A percentile compares a stretch with the other conserved stretches of the same genome.
These are phyloP conservation scores for Falco rusticolus DNA, from an alignment of 2,797 vertebrate species.

Conservation along the genomic window DNA sequence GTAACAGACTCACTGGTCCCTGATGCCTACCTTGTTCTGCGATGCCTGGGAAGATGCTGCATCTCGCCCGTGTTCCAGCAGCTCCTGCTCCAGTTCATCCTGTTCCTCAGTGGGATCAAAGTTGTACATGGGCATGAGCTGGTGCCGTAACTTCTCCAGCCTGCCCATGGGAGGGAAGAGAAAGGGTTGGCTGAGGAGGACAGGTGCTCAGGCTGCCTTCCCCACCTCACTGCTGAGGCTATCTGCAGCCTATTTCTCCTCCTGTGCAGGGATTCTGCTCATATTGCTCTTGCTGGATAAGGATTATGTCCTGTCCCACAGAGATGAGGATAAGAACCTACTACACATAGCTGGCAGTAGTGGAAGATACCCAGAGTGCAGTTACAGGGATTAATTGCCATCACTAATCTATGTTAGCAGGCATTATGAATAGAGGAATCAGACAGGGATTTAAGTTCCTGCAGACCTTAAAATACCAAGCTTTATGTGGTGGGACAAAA, in stretches of 20 bases:
- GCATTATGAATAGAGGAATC: background rate
- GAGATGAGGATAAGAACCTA: background rate
- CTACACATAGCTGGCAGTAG: background rate
- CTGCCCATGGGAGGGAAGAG: constrained; percentile 68
- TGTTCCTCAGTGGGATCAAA: constrained; percentile 97
- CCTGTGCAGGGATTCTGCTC: background rate
- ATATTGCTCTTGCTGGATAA: background rate
- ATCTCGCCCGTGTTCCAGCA: constrained; percentile 92
- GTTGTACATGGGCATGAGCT: constrained; percentile 99
- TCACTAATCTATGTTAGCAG: constrained; percentile 30
- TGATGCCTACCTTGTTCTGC: constrained; percentile 84
- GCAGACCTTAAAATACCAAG: constrained; percentile 2
- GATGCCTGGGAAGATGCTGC: constrained; percentile 83
- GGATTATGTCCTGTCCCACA: background rate
- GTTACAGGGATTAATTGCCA: constrained; percentile 11
- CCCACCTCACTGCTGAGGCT: background rate
- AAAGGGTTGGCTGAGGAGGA: background rate
- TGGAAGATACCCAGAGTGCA: background rate
- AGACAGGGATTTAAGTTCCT: background rate
- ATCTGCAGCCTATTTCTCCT: background rate
- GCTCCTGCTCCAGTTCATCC: constrained; percentile 96
- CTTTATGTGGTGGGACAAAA: background rate
- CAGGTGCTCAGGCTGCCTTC: background rate
- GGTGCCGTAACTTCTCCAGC: constrained; percentile 95
- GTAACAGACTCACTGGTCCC: background rate